These are phyloP conservation scores for Drosophila melanocephala DNA, from an alignment of 2,888 invertebrate genomes.

Conservation along the genomic window DNA sequence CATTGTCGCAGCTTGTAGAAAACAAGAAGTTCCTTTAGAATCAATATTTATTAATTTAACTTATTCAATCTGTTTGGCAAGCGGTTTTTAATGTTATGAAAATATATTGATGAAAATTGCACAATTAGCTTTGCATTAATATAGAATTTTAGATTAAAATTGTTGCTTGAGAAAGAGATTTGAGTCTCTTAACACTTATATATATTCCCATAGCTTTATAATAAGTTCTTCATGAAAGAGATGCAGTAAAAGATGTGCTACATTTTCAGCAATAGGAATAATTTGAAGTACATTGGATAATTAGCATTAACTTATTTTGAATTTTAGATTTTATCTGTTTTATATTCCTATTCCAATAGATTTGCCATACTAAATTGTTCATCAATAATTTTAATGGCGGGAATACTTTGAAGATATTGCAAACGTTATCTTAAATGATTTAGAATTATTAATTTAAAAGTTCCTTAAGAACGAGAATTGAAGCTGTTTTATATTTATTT, in stretches of 20 bases:
- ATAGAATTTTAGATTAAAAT: neutral
- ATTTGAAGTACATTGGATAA: neutral
- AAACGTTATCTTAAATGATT: too few species aligned
- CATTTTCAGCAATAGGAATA: neutral
- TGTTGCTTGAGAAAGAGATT: neutral
- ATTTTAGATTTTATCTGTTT: too few species aligned
- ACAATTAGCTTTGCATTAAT: neutral
- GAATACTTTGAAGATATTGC: too few species aligned
- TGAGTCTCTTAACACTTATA: neutral
- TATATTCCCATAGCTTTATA: neutral
- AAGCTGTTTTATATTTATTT: neutral
- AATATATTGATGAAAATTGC: neutral
- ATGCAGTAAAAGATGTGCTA: neutral
- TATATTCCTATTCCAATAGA: too few species aligned
- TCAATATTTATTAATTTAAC: neutral
- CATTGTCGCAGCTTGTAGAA: too few species aligned
- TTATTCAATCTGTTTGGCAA: neutral
- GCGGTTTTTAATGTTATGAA: neutral
- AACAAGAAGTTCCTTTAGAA: neutral
- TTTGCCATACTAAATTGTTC: too few species aligned
- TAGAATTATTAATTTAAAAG: too few species aligned
- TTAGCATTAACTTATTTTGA: neutral
- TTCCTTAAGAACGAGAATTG: neutral
- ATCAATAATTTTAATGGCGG: too few species aligned
- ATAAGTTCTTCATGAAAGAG: neutral